phyloP scores from a whole-genome alignment of 2,797 vertebrate species.

The Oophaga sylvatica region DNA sequence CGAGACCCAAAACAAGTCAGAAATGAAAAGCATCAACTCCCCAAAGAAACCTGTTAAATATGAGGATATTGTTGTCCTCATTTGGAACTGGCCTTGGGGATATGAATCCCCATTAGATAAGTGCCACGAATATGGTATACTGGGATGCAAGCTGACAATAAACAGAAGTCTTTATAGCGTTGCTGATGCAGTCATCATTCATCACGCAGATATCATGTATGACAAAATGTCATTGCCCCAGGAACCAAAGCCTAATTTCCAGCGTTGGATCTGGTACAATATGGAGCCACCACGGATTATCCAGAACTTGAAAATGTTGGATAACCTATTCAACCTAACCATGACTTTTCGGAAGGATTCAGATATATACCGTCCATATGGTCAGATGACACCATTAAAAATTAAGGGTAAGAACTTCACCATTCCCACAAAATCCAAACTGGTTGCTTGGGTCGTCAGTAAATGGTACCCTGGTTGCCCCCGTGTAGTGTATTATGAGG shows the following conservation, averaged over 20 bases:
- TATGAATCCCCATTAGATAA: slow-evolving; percentile 1
- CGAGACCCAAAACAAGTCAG: background rate
- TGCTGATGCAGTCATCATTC: slow-evolving; percentile 22
- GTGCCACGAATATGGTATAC: background rate
- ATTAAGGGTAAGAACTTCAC: slow-evolving; percentile 3
- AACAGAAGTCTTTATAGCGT: slow-evolving; percentile 3
- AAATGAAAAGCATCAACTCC: too few species aligned
- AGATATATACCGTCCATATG: too few species aligned
- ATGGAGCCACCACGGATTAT: slow-evolving; percentile 39
- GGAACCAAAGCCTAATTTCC: slow-evolving; percentile 22
- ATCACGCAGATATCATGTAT: slow-evolving; percentile 37
- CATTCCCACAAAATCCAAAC: slow-evolving; percentile 39
- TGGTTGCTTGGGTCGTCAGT: slow-evolving; percentile 40
- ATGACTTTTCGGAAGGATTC: slow-evolving; percentile 34
- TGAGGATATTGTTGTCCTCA: background rate
- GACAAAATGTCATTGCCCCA: background rate
- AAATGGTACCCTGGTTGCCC: slow-evolving; percentile 25
- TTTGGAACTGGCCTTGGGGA: slow-evolving; percentile 2
- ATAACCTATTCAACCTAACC: slow-evolving; percentile 41
- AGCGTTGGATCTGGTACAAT: slow-evolving; percentile 34
- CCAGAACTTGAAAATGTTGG: slow-evolving; percentile 15
- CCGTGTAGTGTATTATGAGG: slow-evolving; percentile 19
- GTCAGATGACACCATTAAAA: too few species aligned
- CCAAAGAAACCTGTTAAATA: background rate
- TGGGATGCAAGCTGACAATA: background rate